These are phyloP conservation scores for Eupsilia transversa DNA, from an alignment of 2,888 invertebrate species.

Conservation along the genomic window DNA sequence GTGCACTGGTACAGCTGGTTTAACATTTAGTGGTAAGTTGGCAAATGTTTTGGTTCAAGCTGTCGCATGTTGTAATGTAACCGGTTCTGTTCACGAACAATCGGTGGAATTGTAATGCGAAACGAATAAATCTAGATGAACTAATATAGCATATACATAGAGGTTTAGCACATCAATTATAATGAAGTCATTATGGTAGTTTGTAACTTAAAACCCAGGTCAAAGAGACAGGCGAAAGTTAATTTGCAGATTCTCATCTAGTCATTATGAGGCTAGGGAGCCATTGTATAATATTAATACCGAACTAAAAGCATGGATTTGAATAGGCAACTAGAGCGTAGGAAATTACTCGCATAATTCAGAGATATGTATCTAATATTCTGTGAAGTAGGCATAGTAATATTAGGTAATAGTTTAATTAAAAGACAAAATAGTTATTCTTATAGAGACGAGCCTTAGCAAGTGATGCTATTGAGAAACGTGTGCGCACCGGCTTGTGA, in stretches of 20 bases:
- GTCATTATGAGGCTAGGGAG: slow-evolving; percentile 19
- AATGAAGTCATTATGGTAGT: neutral
- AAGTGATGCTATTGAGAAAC: slow-evolving; percentile 60
- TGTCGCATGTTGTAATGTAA: slow-evolving; percentile 49
- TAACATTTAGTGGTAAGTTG: slow-evolving; percentile 18
- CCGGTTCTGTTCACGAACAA: slow-evolving; percentile 52
- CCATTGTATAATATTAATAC: slow-evolving; percentile 37
- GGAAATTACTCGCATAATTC: slow-evolving; percentile 33
- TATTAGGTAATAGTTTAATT: slow-evolving; percentile 51
- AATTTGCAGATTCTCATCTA: slow-evolving; percentile 35
- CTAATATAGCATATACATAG: slow-evolving; percentile 15
- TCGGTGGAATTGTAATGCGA: slow-evolving; percentile 38
- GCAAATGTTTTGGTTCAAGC: slow-evolving; percentile 49
- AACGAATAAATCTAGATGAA: slow-evolving; percentile 39
- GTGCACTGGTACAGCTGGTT: slow-evolving; percentile 3
- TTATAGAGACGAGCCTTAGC: slow-evolving; percentile 48
- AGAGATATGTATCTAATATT: slow-evolving; percentile 19
- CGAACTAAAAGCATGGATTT: slow-evolving; percentile 26
- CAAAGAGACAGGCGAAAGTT: slow-evolving; percentile 3
- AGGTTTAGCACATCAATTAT: slow-evolving; percentile 21
- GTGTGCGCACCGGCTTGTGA: slow-evolving; percentile 67
- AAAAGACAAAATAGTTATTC: slow-evolving; percentile 44
- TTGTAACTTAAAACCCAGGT: neutral
- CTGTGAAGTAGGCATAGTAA: slow-evolving; percentile 8
- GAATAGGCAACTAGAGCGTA: slow-evolving; percentile 37